These are phyloP conservation scores for Eupithecia insigniata DNA, from an alignment of 2,888 invertebrate genomes.

Conservation along the genomic window DNA sequence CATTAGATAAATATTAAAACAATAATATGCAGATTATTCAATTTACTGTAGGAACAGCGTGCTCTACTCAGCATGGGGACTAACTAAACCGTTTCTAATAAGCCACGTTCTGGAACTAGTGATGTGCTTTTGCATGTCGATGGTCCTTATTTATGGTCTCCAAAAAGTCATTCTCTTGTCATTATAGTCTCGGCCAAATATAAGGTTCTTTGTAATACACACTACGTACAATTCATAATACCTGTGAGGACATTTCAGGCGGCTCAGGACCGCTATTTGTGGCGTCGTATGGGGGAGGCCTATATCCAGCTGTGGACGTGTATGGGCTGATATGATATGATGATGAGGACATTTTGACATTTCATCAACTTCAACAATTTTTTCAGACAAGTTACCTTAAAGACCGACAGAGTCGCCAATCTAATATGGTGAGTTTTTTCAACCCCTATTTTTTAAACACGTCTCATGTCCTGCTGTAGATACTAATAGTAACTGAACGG, in stretches of 20 bases:
- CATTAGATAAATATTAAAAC: slow-evolving; percentile 30
- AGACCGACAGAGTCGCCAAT: background rate
- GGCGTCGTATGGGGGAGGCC: too few species aligned
- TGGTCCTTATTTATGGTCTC: background rate
- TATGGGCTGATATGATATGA: too few species aligned
- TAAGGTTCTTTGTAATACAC: background rate
- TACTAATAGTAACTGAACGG: background rate
- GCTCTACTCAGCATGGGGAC: slow-evolving; percentile 34
- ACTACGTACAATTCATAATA: too few species aligned
- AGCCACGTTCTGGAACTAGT: slow-evolving; percentile 31
- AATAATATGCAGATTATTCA: slow-evolving; percentile 38
- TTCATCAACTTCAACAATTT: too few species aligned
- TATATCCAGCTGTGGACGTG: too few species aligned
- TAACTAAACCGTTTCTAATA: slow-evolving; percentile 40
- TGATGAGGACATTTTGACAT: too few species aligned
- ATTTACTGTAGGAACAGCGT: slow-evolving; percentile 36
- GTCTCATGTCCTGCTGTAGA: background rate
- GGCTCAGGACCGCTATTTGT: too few species aligned
- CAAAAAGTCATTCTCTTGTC: background rate
- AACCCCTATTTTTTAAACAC: background rate
- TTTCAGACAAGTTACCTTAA: background rate
- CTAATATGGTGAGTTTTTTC: background rate
- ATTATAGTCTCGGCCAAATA: background rate
- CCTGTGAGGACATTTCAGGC: too few species aligned
- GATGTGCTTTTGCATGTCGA: slow-evolving; percentile 12